Percentiles rank a stretch among this genome's conserved stretches.
Conservation (phyloP, 2,797 vertebrate genomes). For the Psittacula echo region DNA sequence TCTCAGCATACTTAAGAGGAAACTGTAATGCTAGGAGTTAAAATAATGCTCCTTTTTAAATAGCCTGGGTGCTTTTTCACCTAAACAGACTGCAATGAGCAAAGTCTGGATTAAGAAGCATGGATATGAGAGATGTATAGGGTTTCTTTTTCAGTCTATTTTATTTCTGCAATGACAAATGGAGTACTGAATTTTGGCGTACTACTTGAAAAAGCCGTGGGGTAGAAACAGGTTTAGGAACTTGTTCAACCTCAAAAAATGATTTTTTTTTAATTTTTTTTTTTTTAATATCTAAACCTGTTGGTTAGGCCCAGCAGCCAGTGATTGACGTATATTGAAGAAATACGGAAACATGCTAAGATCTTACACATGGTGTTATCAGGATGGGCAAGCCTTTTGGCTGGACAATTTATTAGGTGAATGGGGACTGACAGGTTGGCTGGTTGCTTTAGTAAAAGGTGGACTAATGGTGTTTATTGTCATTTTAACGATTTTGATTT, state of each 20-base stretch:
- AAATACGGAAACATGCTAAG: too few species aligned
- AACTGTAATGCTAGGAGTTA: neutral
- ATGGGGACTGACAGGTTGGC: too few species aligned
- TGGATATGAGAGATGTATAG: neutral
- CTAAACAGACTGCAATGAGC: neutral
- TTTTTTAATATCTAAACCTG: neutral
- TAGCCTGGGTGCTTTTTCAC: neutral
- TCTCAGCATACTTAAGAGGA: neutral
- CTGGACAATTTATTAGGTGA: too few species aligned
- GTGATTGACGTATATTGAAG: too few species aligned
- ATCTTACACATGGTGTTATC: too few species aligned
- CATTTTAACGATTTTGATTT: too few species aligned
- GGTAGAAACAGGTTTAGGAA: neutral
- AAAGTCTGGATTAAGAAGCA: neutral
- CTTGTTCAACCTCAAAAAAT: neutral
- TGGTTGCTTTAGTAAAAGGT: too few species aligned
- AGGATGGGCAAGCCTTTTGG: too few species aligned
- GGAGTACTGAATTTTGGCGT: neutral
- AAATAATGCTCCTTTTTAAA: neutral
- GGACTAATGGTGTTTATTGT: too few species aligned
- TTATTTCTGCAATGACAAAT: neutral
- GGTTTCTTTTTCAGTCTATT: neutral
- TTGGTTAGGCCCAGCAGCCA: neutral
- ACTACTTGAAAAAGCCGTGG: too few species aligned
- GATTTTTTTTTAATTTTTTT: too few species aligned